Evolutionary conservation across 2,113 vertebrate genomes (phyloP).

Genomic region (Gallinago undulata): DNA sequence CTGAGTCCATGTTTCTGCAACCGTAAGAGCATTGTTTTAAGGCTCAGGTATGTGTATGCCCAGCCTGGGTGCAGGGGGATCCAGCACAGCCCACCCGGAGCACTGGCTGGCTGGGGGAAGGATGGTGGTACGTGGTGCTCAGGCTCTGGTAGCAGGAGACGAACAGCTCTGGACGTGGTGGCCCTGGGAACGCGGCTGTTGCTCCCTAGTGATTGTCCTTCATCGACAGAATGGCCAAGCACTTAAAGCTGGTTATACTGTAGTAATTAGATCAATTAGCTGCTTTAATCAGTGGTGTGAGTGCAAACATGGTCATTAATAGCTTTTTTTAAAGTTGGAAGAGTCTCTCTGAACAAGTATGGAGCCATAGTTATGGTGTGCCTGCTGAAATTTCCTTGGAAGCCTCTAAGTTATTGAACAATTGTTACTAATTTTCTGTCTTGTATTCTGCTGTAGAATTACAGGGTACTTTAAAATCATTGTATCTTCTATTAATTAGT

Average conservation of each 20-base stretch:
- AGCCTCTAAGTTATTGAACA: background rate
- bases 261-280: background rate
- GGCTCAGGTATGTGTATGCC: background rate
- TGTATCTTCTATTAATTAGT: background rate
- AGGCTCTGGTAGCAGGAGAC: background rate
- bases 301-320: background rate
- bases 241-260: background rate
- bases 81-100: accelerated
- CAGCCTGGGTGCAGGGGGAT: accelerated
- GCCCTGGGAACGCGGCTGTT: background rate
- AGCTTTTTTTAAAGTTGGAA: background rate
- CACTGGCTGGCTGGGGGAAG: accelerated
- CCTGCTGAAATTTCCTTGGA: background rate
- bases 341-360: background rate
- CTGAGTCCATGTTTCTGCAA: background rate
- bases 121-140: background rate
- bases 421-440: background rate
- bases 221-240: background rate
- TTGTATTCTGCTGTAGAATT: background rate
- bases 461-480: background rate
- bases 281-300: background rate
- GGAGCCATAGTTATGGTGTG: background rate
- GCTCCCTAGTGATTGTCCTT: background rate
- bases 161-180: background rate
- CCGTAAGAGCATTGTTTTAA: background rate